These are phyloP conservation scores for Pollimyrus isidori DNA, from an alignment of 2,113 vertebrate species.

Conservation along the genomic window DNA sequence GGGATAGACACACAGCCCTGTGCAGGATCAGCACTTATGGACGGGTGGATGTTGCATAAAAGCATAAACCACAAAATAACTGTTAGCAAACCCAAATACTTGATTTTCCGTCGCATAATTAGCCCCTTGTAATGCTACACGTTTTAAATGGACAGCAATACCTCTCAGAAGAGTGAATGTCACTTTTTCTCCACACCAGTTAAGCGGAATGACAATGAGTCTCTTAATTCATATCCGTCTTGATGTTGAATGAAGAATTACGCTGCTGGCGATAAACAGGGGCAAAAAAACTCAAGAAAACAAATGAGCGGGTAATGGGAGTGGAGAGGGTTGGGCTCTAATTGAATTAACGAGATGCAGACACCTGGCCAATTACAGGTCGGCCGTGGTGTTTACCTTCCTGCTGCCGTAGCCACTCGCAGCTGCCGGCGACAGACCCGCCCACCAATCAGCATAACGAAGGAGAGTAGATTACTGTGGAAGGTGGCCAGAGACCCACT, in stretches of 20 bases:
- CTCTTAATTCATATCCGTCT: constrained; percentile 62
- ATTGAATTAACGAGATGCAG: constrained; percentile 91
- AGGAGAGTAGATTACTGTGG: constrained; percentile 77
- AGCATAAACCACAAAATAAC: background rate
- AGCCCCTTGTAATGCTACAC: background rate
- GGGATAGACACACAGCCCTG: background rate
- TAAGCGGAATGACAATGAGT: constrained; percentile 49
- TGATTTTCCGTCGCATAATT: background rate
- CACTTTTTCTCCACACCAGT: constrained; percentile 47
- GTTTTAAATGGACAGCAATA: background rate
- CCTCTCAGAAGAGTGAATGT: background rate
- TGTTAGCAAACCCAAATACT: background rate
- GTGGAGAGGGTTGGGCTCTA: constrained; percentile 78
- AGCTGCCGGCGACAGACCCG: constrained; percentile 80
- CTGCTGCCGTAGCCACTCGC: constrained; percentile 60
- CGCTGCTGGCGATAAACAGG: constrained; percentile 57
- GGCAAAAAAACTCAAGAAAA: constrained; percentile 48
- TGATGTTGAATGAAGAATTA: constrained; percentile 69
- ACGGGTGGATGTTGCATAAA: background rate
- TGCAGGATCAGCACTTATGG: background rate
- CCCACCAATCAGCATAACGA: constrained; percentile 84
- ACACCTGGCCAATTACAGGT: constrained; percentile 85
- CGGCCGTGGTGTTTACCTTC: constrained; percentile 79
- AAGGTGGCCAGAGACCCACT: constrained; percentile 69
- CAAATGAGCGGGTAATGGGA: constrained; percentile 86